phyloP scores from a whole-genome alignment of 1,140 invertebrate genomes.

The Drosophila malerkotliana region DNA sequence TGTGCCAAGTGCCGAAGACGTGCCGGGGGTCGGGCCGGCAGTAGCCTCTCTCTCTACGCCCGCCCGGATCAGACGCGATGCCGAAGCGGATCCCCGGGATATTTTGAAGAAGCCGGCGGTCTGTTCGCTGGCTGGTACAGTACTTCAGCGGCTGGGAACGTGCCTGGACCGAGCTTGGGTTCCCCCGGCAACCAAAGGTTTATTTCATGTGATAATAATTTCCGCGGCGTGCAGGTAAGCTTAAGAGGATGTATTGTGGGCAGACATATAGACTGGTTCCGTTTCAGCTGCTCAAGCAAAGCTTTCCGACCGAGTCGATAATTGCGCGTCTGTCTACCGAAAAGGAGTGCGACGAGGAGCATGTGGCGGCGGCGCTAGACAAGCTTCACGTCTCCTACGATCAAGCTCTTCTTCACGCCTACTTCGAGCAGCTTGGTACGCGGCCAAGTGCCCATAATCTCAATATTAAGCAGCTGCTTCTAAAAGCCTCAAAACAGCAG shows the following conservation, averaged over 20 bases:
- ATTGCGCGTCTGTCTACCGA: slow-evolving; percentile 61
- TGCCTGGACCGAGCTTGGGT: slow-evolving; percentile 25
- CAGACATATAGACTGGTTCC: no score
- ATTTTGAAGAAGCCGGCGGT: slow-evolving; percentile 52
- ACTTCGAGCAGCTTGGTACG: slow-evolving; percentile 45
- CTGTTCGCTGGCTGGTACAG: slow-evolving; percentile 54
- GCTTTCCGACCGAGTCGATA: slow-evolving; percentile 62
- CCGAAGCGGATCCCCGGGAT: slow-evolving; percentile 70
- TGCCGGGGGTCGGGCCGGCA: slow-evolving; percentile 35
- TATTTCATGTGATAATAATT: slow-evolving; percentile 76
- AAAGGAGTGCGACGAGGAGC: slow-evolving; percentile 66
- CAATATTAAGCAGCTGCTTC: slow-evolving; percentile 66
- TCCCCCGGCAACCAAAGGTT: slow-evolving; percentile 64
- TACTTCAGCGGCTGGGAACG: slow-evolving; percentile 6
- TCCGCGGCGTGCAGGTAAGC: slow-evolving; percentile 59
- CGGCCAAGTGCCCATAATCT: slow-evolving; percentile 1
- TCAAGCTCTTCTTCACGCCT: slow-evolving; percentile 54
- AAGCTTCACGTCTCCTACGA: slow-evolving; percentile 75
- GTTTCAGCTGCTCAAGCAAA: slow-evolving; percentile 66
- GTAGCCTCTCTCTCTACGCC: slow-evolving; percentile 64
- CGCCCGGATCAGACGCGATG: slow-evolving; percentile 59
- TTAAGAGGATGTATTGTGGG: no score
- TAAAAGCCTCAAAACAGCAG: slow-evolving; percentile 71
- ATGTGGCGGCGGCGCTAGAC: slow-evolving; percentile 77
- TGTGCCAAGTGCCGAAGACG: slow-evolving; percentile 69